Base-by-base conservation (phyloP, 2,888 invertebrate species). In the Dermolepida albohirtum region DNA sequence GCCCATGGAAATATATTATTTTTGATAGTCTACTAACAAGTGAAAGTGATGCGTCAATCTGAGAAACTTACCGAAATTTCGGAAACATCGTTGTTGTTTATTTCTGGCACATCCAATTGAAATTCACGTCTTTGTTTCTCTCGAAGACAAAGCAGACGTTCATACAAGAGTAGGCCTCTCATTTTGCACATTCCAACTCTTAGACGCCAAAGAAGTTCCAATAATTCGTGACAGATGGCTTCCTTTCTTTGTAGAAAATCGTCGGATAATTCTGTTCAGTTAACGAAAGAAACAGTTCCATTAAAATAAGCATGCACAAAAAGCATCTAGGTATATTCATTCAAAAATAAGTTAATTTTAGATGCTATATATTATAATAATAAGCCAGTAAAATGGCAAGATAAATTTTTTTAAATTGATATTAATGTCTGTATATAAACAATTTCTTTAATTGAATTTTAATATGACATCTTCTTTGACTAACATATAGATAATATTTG, bases 191-290 rank as follows among this genome's bases (percentile, higher is more conserved):
- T 73, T 6, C 89, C 90, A 79, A 86, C 85, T 77, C 85, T 83
- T 79, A 91, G 83, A 78, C 83, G 84, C 78, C 87, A 84, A 77
- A 88, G 78, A 74, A 88, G 81, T 73, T 83, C 80, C 78, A 91
- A 82, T 75, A 89, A 83, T 80, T 89, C 88, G 69, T 86, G 83
- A 82, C 90, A 90, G 74, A 88, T 87, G 75, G 79, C 82, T 81
- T 86, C 86, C 81, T 90, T 90, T 78, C 86, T 78, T 70, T 82
- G 77, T 76, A 91, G 82, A 66, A 87, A 86, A 44, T 84, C 83
- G 73, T 87, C 85, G 75, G 87, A 84, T 75, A 90, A 83, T 82
- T 89, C 90, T 90, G 81, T 1, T 72, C 72, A 71, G 70, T 71
- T 14, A 68, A 70, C 67, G 40, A 66, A 55, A 34, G 1, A n/a